Evolutionary conservation across 2,888 invertebrate genomes (phyloP).

Genomic region (Agrilus cyanescens): DNA sequence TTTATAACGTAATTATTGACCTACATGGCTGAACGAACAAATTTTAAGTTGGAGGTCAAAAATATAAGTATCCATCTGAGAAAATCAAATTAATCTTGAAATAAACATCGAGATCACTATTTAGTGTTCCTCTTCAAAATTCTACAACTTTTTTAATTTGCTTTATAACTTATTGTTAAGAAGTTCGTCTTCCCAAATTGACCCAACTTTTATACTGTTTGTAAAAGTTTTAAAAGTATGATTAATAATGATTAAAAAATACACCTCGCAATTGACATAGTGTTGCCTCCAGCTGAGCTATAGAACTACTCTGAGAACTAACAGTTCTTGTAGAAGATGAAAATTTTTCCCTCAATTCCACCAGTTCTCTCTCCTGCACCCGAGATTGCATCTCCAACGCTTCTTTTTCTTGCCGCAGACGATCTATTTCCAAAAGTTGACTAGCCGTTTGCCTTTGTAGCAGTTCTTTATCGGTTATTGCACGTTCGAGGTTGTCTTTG

Average conservation of each 20-base stretch:
- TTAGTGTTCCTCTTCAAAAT: too few species aligned
- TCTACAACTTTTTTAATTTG: too few species aligned
- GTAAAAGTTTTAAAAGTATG: too few species aligned
- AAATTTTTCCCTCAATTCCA: constrained; percentile 54
- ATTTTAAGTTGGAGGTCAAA: too few species aligned
- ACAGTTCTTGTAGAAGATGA: constrained; percentile 51
- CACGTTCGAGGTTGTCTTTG: constrained; percentile 52
- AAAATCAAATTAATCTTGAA: too few species aligned
- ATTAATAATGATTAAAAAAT: neutral
- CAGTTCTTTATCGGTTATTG: constrained; percentile 58
- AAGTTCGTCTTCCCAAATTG: neutral
- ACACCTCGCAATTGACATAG: constrained; percentile 57
- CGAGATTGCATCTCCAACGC: constrained; percentile 59
- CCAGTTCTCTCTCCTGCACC: constrained; percentile 60
- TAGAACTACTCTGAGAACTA: constrained; percentile 53
- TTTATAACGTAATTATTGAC: too few species aligned
- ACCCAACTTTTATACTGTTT: neutral
- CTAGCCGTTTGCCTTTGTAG: constrained; percentile 60
- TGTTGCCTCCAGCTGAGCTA: constrained; percentile 55
- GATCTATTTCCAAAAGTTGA: constrained; percentile 59
- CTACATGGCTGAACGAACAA: too few species aligned
- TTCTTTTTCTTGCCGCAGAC: constrained; percentile 68
- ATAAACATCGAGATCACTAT: too few species aligned
- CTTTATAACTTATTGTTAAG: too few species aligned
- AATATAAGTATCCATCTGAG: too few species aligned